Conservation (phyloP, 2,113 vertebrate genomes). For the Ramphastos sulfuratus region DNA sequence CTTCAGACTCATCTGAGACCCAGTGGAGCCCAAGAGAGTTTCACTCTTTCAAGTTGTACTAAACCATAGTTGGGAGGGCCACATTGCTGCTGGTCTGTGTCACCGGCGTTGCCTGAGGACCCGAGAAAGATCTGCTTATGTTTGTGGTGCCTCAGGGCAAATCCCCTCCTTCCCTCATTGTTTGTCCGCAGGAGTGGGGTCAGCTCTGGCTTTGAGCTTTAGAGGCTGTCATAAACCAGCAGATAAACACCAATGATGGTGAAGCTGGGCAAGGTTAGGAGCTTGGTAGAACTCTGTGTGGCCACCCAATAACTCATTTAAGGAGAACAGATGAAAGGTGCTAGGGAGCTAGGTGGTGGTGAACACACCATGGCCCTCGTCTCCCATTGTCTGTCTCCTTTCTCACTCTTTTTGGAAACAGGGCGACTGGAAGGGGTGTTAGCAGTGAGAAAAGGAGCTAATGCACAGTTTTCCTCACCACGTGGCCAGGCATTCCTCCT, state of each 20-base stretch:
- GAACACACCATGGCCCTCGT: neutral
- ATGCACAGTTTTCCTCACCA: accelerated
- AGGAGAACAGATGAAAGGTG: neutral
- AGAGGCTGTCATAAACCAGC: neutral
- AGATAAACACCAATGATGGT: neutral
- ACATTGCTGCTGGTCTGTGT: neutral
- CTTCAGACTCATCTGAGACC: neutral
- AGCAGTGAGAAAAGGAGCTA: neutral
- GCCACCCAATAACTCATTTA: neutral
- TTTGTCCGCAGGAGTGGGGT: accelerated
- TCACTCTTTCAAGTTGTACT: neutral
- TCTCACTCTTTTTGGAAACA: neutral
- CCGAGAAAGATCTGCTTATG: neutral
- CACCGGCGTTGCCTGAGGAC: accelerated
- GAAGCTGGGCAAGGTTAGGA: neutral
- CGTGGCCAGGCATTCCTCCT: neutral
- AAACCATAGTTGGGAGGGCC: neutral
- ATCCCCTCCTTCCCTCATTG: no score
- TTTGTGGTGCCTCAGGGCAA: no score
- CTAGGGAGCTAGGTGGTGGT: no score
- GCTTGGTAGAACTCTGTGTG: neutral
- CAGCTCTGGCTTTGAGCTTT: neutral
- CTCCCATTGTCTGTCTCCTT: neutral
- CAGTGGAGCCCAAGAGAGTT: neutral
- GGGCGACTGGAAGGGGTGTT: neutral